phyloP scores from a whole-genome alignment of 2,113 vertebrate species.

The Mormoops blainvillei region DNA sequence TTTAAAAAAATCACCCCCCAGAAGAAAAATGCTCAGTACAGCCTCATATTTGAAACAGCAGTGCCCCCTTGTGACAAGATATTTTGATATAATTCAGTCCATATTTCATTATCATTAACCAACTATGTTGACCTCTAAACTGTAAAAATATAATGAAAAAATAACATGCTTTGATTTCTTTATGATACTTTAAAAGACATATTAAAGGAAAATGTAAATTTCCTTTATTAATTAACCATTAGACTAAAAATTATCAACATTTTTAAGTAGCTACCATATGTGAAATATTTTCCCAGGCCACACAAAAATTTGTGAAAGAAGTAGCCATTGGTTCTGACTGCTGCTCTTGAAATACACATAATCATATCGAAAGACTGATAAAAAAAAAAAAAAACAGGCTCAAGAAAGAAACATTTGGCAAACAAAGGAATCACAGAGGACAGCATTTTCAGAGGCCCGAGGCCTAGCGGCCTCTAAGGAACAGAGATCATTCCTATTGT shows the following conservation, averaged over 20 bases:
- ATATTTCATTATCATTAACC: not conserved
- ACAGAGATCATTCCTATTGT: not conserved
- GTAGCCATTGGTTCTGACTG: not conserved
- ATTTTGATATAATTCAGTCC: not conserved
- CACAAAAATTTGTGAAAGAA: not conserved
- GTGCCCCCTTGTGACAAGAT: constrained; percentile 78
- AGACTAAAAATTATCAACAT: not conserved
- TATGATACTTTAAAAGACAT: not conserved
- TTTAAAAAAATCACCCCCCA: constrained; percentile 2
- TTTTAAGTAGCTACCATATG: not conserved
- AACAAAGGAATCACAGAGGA: not conserved
- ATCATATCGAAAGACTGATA: not conserved
- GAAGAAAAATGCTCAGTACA: not conserved
- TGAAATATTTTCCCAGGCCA: not conserved
- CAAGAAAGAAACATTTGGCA: not conserved
- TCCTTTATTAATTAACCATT: not conserved
- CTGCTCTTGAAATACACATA: not conserved
- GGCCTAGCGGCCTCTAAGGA: not conserved
- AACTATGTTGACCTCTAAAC: not conserved
- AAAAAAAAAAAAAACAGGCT: not conserved
- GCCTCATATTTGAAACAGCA: constrained; percentile 72
- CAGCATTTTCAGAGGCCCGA: not conserved
- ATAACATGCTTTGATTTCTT: not conserved
- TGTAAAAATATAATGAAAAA: not conserved
- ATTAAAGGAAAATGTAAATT: not conserved